Percentiles rank a stretch among this genome's conserved stretches.
Evolutionary conservation across 2,113 vertebrate genomes (phyloP).

Genomic region (Rhinopomastus cyanomelas): DNA sequence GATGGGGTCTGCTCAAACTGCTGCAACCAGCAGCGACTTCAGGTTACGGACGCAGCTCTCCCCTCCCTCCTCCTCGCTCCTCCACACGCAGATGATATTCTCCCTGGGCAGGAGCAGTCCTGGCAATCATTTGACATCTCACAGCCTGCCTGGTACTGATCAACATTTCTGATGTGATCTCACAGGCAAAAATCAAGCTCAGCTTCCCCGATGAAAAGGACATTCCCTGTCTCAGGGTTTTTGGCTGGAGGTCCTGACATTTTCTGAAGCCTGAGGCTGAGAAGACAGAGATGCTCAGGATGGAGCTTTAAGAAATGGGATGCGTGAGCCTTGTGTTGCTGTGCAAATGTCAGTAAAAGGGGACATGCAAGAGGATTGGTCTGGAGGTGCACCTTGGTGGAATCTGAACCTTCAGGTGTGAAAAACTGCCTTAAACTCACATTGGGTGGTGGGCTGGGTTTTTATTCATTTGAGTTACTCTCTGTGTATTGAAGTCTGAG

Average conservation of each 20-base stretch:
- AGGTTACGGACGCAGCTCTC: slow-evolving; percentile 3
- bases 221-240: slow-evolving; percentile 10
- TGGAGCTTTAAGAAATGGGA: background rate
- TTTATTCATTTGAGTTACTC: background rate
- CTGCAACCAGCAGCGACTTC: slow-evolving; percentile 5
- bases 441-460: background rate
- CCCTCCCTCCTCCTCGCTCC: background rate
- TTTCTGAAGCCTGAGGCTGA: slow-evolving; percentile 27
- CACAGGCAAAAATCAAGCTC: slow-evolving; percentile 42
- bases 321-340: background rate
- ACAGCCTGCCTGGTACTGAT: slow-evolving; percentile 38
- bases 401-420: background rate
- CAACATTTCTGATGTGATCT: slow-evolving; percentile 50
- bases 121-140: slow-evolving; percentile 58
- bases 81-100: background rate
- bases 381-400: background rate
- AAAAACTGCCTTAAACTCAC: background rate
- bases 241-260: slow-evolving; percentile 46
- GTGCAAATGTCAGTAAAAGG: background rate
- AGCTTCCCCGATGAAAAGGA: background rate
- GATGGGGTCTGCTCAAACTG: background rate
- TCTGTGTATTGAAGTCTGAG: background rate
- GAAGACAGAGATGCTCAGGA: slow-evolving; percentile 6
- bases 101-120: slow-evolving; percentile 34
- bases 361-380: background rate